Evolutionary conservation across 2,797 vertebrate genomes (phyloP).

Genomic region (Pangasius larnaudii): DNA sequence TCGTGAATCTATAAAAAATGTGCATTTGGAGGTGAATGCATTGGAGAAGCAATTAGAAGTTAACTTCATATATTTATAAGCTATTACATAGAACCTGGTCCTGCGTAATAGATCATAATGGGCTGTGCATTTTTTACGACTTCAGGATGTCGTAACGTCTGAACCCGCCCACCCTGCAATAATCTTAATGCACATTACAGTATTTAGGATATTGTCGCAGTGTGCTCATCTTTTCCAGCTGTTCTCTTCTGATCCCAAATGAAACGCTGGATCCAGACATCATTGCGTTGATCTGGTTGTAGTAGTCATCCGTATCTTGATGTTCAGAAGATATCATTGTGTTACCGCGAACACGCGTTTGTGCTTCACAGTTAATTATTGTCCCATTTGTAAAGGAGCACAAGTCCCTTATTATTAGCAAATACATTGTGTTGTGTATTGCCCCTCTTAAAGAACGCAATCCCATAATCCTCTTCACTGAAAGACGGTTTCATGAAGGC

Average conservation of each 20-base stretch:
- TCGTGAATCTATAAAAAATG: no score
- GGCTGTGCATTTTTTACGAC: not conserved
- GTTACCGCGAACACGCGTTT: not conserved
- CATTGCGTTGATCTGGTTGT: not conserved
- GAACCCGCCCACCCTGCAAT: not conserved
- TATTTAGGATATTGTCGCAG: not conserved
- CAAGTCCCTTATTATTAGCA: not conserved
- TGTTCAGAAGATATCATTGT: not conserved
- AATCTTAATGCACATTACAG: not conserved
- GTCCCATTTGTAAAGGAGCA: not conserved
- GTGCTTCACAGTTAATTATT: not conserved
- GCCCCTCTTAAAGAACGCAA: not conserved
- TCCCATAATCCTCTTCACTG: not conserved
- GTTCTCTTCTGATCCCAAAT: not conserved
- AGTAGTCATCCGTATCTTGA: not conserved
- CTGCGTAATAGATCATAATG: not conserved
- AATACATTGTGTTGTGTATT: not conserved
- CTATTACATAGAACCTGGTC: not conserved
- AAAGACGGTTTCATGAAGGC: not conserved
- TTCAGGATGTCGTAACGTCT: not conserved
- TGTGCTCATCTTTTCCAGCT: not conserved
- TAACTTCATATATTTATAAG: not conserved
- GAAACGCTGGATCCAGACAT: not conserved
- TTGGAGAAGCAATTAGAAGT: not conserved
- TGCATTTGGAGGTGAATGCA: not conserved